phyloP scores from a whole-genome alignment of 2,113 vertebrate species.

The Corapipo altera region DNA sequence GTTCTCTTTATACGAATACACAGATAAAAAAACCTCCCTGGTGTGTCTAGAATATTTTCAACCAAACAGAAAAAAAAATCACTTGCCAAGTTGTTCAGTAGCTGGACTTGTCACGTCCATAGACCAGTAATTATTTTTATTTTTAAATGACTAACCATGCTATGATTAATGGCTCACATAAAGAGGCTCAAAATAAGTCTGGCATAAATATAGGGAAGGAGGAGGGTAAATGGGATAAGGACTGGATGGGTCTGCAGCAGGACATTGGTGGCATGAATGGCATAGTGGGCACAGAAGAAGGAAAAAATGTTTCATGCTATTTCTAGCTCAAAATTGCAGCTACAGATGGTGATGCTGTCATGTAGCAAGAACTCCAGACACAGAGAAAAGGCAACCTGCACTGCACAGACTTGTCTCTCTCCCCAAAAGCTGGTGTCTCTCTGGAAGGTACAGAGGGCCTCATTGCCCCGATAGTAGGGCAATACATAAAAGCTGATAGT shows the following conservation, averaged over 20 bases:
- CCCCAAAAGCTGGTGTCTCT: neutral
- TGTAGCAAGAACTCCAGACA: neutral
- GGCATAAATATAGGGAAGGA: constrained; percentile 46
- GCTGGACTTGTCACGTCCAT: constrained; percentile 66
- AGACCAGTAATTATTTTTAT: constrained; percentile 68
- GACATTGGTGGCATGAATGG: constrained; percentile 71
- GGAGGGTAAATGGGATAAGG: constrained; percentile 27
- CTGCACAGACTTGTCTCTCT: neutral
- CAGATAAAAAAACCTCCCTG: constrained; percentile 12
- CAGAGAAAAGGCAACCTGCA: neutral
- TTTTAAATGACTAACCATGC: constrained; percentile 63
- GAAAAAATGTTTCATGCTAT: constrained; percentile 77
- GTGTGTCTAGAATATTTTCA: constrained; percentile 71
- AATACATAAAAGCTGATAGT: neutral
- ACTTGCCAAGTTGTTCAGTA: constrained; percentile 75
- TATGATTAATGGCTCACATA: constrained; percentile 75
- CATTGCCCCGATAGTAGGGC: fast-evolving
- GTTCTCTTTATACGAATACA: neutral
- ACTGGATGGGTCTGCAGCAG: constrained; percentile 56
- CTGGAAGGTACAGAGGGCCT: neutral
- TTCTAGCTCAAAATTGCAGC: constrained; percentile 78
- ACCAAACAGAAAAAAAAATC: constrained; percentile 56
- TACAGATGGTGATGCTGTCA: constrained; percentile 39
- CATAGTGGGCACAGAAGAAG: constrained; percentile 72
- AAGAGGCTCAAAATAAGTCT: constrained; percentile 74